Evolutionary conservation across 2,888 invertebrate species (phyloP).

Genomic region (Parthenolecanium corni): DNA sequence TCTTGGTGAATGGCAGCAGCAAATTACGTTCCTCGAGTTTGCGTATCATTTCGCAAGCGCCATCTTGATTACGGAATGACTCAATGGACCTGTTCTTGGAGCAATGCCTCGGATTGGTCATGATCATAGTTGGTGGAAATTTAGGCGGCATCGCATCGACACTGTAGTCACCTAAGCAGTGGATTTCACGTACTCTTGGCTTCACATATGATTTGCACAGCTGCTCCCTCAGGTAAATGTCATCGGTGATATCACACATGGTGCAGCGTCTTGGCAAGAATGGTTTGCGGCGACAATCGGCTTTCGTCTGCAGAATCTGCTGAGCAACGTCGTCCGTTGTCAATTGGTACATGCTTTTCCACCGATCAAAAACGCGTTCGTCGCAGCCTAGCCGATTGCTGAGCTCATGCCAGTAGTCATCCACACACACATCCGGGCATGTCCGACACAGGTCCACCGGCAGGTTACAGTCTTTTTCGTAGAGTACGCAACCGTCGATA

Average conservation of each 20-base stretch:
- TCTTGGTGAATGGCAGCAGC: too few relatives aligned
- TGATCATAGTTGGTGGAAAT: slow-evolving; percentile 3
- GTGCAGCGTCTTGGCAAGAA: slow-evolving; percentile 18
- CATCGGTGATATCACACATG: slow-evolving; percentile 17
- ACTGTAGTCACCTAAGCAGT: slow-evolving; percentile 8
- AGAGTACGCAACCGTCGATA: neutral
- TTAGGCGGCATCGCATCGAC: neutral
- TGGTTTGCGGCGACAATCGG: slow-evolving; percentile 17
- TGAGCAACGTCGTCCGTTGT: slow-evolving; percentile 11
- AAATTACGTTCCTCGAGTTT: too few relatives aligned
- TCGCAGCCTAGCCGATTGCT: slow-evolving; percentile 16
- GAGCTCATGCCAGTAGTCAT: slow-evolving; percentile 19
- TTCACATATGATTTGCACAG: slow-evolving; percentile 11
- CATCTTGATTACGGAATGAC: neutral
- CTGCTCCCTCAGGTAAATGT: slow-evolving; percentile 15
- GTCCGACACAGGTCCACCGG: slow-evolving; percentile 1
- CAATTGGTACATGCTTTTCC: slow-evolving; percentile 19
- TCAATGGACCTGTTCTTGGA: slow-evolving; percentile 5
- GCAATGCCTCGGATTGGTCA: slow-evolving; percentile 10
- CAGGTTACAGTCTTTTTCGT: slow-evolving; percentile 5
- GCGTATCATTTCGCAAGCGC: too few relatives aligned
- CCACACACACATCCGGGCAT: slow-evolving; percentile 9
- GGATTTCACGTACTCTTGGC: neutral
- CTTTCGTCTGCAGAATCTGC: neutral
- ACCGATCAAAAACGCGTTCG: slow-evolving; percentile 9